These are phyloP conservation scores for Lamellibrachia luymesi DNA, from an alignment of 1,140 invertebrate genomes.

Conservation along the genomic window DNA sequence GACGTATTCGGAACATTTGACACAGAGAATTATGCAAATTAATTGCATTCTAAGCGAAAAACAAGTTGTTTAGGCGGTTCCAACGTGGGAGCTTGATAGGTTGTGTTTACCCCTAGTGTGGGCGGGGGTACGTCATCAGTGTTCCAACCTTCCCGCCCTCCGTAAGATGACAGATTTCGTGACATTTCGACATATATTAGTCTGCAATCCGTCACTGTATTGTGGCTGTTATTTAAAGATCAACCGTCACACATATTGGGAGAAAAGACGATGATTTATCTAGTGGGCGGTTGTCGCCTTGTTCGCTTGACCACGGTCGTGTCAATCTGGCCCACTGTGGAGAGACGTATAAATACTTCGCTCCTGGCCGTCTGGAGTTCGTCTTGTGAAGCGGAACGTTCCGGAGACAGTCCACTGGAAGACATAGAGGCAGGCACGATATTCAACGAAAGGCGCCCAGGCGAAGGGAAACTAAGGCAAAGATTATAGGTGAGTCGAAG, in stretches of 20 bases:
- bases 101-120: not conserved
- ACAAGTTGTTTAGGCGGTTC: not conserved
- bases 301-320: too few relatives aligned
- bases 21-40: not conserved
- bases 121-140: not conserved
- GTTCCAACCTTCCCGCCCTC: not conserved
- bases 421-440: not conserved
- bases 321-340: too few relatives aligned
- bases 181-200: not conserved
- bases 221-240: too few relatives aligned
- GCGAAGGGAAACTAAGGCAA: not conserved
- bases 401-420: not conserved
- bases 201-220: too few relatives aligned
- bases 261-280: too few relatives aligned
- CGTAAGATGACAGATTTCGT: not conserved
- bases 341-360: not conserved
- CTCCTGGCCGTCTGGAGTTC: conserved; percentile 29
- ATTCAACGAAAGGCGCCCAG: not conserved
- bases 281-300: too few relatives aligned
- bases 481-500: not conserved
- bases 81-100: not conserved
- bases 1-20: too few relatives aligned
- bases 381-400: conserved; percentile 32
- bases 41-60: not conserved
- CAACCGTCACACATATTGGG: too few relatives aligned